A percentile compares a stretch with the other conserved stretches of the same genome.
Conservation (phyloP, 2,113 vertebrate species). For the Perca schrenkii region DNA sequence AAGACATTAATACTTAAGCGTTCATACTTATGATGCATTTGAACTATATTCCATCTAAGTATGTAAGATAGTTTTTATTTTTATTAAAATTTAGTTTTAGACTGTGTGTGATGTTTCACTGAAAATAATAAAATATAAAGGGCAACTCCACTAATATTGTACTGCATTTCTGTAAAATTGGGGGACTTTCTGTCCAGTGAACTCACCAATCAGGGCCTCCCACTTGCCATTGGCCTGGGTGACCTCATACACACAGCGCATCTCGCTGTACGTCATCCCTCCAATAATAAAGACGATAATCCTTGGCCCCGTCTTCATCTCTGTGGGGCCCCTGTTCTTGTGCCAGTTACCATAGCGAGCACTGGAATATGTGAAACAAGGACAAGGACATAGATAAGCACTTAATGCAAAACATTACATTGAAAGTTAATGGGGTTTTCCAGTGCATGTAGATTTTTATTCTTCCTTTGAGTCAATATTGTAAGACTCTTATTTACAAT, state of each 20-base stretch:
- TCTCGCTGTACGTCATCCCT: constrained; percentile 94
- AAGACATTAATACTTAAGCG: no score
- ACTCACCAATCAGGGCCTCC: constrained; percentile 98
- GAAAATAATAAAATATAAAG: not conserved
- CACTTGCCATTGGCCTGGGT: constrained; percentile 98
- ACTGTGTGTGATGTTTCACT: not conserved
- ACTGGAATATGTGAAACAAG: constrained; percentile 68
- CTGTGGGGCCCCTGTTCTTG: constrained; percentile 96
- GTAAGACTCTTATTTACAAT: not conserved
- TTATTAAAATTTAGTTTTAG: not conserved
- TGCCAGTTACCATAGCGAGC: constrained; percentile 99
- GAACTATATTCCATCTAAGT: not conserved
- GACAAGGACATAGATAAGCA: not conserved
- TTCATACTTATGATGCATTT: not conserved
- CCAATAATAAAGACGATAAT: constrained; percentile 97
- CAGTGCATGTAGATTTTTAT: not conserved
- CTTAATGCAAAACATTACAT: not conserved
- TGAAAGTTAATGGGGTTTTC: not conserved
- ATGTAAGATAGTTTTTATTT: not conserved
- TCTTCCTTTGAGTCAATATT: not conserved
- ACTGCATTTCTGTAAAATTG: not conserved
- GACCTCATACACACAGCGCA: constrained; percentile 98
- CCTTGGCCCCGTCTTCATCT: constrained; percentile 94
- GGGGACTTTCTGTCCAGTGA: not conserved
- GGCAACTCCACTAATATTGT: not conserved